Conservation (phyloP, 37 sponge, comb jelly and placozoan genomes). For the Diacarnus erythraeanus region DNA sequence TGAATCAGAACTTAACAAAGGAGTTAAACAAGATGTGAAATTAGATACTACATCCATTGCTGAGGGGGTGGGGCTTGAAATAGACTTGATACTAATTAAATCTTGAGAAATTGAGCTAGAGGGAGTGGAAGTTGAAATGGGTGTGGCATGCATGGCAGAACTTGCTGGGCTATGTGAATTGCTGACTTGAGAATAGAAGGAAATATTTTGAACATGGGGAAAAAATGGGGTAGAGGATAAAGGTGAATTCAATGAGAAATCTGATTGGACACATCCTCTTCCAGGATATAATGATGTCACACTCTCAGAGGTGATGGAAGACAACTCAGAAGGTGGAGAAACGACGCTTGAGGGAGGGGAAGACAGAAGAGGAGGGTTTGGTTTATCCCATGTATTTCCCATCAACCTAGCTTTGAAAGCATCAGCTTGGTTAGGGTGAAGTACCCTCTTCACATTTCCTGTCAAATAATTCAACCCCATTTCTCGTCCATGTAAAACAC, state of each 20-base stretch:
- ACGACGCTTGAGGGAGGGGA: background rate
- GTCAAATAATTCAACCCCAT: background rate
- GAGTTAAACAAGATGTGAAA: background rate
- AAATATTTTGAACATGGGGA: background rate
- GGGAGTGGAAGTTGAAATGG: too few relatives aligned
- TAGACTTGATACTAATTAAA: too few relatives aligned
- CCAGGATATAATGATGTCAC: too few relatives aligned
- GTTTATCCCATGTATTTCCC: background rate
- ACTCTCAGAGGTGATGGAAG: background rate
- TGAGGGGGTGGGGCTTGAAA: background rate
- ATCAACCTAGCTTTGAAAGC: background rate
- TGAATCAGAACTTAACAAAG: too few relatives aligned
- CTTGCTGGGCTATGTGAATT: background rate
- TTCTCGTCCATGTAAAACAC: slow-evolving; percentile 32
- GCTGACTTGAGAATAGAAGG: background rate
- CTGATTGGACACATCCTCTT: too few relatives aligned
- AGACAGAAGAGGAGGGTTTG: too few relatives aligned
- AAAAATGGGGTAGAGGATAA: background rate
- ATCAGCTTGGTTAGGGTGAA: background rate
- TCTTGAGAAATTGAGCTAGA: too few relatives aligned
- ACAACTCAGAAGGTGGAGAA: background rate
- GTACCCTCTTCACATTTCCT: background rate
- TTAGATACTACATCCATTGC: background rate
- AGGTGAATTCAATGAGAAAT: background rate
- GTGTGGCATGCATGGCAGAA: background rate